Base-by-base conservation (phyloP, 2,113 vertebrate species). In the Parus major region DNA sequence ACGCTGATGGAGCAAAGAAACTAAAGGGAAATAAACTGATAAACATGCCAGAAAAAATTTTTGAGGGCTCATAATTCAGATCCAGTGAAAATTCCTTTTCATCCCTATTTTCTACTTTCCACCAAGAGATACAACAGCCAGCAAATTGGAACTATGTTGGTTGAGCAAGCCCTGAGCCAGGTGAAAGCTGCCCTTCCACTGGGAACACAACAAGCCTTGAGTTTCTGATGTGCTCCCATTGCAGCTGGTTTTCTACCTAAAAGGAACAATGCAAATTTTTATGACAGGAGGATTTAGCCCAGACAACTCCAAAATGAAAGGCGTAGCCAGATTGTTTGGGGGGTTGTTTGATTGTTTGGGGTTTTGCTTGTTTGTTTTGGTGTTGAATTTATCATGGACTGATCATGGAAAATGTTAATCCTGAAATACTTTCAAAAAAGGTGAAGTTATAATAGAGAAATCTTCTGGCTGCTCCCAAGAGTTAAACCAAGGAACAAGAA, bases 1-100 rank as follows among this genome's bases (percentile, higher is more conserved):
- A 95, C 39, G 2, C 87, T 79, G 87, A 95, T 77, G 84, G 81
- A 95, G 86, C 61, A 69, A 68, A 57, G 73, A 85, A 86, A 81
- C 41, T 49, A 35, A 83, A 71, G 36, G 73, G 64, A 91, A 95
- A 77, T 66, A 82, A 90, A 87, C 47, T 44, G 84, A 90, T 94
- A 91, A 82, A 80, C 18, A 90, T 7, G 55, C 77, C 87, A 95
- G 75, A 80, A 89, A 85, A 82, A 33, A 12, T 12, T 41, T 75
- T 64, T 79, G 50, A 92, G 82, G 78, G 55, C 42, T 92, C 47
- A 36, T 85, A 91, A 72, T 86, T 87, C 50, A 44, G 57, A 76
- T 47, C 31, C 65, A 86, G 61, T 39, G 60, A 84, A 89, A 80
- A 56, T 27, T 72, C 19, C 29, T 82, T 85, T 91, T 85, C 29